These are phyloP conservation scores for Apamea sordens DNA, from an alignment of 2,888 invertebrate genomes.

Conservation along the genomic window DNA sequence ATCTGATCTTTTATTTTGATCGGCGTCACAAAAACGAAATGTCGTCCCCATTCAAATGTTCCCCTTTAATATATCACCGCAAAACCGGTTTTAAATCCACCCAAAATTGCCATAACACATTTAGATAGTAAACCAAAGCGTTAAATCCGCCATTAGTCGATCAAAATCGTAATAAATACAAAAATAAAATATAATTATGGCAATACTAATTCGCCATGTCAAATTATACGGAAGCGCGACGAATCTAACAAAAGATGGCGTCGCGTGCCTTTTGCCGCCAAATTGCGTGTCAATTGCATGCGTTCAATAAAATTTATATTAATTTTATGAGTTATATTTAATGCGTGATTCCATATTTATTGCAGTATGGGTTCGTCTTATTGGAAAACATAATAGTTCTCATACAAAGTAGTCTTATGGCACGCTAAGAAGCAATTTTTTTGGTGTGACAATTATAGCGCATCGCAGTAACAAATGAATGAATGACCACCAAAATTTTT, in stretches of 20 bases:
- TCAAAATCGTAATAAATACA: constrained; percentile 76
- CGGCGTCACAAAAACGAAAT: not conserved
- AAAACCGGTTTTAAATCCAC: constrained; percentile 61
- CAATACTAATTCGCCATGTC: constrained; percentile 79
- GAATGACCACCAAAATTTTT: too few species aligned
- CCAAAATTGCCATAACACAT: constrained; percentile 70
- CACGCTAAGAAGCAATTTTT: too few species aligned
- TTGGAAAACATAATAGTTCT: too few species aligned
- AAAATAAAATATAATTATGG: constrained; percentile 76
- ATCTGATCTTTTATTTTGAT: not conserved
- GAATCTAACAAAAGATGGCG: constrained; percentile 83
- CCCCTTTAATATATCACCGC: constrained; percentile 38
- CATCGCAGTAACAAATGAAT: too few species aligned
- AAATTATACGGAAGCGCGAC: constrained; percentile 73
- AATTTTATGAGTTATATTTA: constrained; percentile 62
- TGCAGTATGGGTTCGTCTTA: not conserved
- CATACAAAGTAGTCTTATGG: too few species aligned
- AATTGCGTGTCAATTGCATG: constrained; percentile 83
- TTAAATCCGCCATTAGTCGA: constrained; percentile 70
- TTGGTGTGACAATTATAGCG: too few species aligned
- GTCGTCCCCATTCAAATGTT: constrained; percentile 13
- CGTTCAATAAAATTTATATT: constrained; percentile 72
- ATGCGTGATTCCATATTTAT: constrained; percentile 36
- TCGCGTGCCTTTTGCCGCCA: constrained; percentile 82
- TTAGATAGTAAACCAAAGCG: constrained; percentile 76